Evolutionary conservation across 2,797 vertebrate species (phyloP).

Genomic region (Leptodactylus fallax): DNA sequence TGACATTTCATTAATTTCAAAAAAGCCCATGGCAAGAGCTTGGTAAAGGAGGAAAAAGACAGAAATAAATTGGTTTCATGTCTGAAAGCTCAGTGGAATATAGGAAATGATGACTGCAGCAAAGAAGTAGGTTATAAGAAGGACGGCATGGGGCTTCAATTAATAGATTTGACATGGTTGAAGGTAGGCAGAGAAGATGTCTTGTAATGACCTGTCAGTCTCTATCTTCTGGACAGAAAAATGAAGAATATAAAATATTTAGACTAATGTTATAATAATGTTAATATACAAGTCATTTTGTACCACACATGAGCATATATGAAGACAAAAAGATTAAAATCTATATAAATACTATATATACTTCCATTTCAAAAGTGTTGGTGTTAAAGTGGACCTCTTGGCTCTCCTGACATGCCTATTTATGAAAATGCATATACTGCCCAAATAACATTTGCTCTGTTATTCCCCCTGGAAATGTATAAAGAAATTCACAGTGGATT

Average conservation of each 20-base stretch:
- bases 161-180: slow-evolving; percentile 67
- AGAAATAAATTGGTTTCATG: slow-evolving; percentile 78
- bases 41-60: slow-evolving; percentile 68
- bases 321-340: neutral
- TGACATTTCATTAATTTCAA: slow-evolving; percentile 54
- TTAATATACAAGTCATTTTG: neutral
- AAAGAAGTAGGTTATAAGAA: slow-evolving; percentile 75
- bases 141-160: slow-evolving; percentile 70
- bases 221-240: slow-evolving; percentile 1
- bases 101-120: slow-evolving; percentile 71
- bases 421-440: too few species aligned
- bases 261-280: neutral
- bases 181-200: slow-evolving; percentile 52
- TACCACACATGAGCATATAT: neutral
- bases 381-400: too few species aligned
- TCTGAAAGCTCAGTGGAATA: slow-evolving; percentile 73
- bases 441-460: too few species aligned
- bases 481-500: too few species aligned
- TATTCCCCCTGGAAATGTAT: too few species aligned
- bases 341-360: neutral
- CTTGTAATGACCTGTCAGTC: slow-evolving; percentile 63
- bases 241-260: neutral
- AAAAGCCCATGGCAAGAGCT: slow-evolving; percentile 72
- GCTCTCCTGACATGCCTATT: too few species aligned
- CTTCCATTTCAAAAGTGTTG: neutral